Evolutionary conservation across 2,113 vertebrate species (phyloP), one percentile per base, ranked within the genome.

Genomic region (Nibea albiflora): DNA sequence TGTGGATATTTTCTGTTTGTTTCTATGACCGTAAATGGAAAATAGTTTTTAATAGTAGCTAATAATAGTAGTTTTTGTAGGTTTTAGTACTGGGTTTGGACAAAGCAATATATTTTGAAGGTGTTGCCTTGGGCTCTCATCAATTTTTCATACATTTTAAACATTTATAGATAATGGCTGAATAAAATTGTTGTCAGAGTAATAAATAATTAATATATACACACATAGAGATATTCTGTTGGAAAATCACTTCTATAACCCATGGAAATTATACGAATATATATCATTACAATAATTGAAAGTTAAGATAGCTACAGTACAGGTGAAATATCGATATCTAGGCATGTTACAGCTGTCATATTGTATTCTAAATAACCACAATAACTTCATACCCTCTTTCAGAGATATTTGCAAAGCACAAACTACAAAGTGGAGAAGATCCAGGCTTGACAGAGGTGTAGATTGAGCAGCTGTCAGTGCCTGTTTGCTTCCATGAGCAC

Each of bases 401-500:
- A 61, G 26, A 46, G 49, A 19, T 16, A 10, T 53, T 53, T 42
- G 1, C 14, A 60, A 22, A 22, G 3, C 58, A 52, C 20, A 46
- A 6, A 11, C 11, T 44, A 24, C n/a, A 24, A 24, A 22, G 62
- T 4, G 39, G 5, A 42, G 28, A 16, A 4, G 20, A 17, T 14
- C 26, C 15, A n/a, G 24, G 46, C 35, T 31, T 17, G 2, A 17
- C 2, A 52, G 11, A 28, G 4, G 10, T 42, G 17, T 8, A 14
- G 19, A 72, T 62, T 70, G 35, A 73, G 83, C 84, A 86, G 74
- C 79, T 84, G 74, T 72, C 83, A 73, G 28, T 19, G 56, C 2
- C 76, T 57, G 5, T 64, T 2, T 11, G 65, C 47, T 53, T 26
- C 62, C 14, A 20, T 35, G 42, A 67, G 76, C 57, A 63, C 46